phyloP scores from a whole-genome alignment of 2,888 invertebrate species.

The Elysia crispata region DNA sequence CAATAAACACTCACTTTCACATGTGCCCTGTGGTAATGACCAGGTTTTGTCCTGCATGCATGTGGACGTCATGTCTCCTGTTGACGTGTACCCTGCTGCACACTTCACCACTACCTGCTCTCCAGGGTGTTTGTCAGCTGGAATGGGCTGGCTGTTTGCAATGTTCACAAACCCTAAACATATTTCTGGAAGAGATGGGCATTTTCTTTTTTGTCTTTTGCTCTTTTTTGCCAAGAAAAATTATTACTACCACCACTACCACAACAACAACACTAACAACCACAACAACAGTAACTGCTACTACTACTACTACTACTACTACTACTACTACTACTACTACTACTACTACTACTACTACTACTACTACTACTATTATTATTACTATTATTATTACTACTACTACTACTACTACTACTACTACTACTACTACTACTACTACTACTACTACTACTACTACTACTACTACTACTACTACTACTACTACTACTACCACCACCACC shows the following conservation, averaged over 20 bases:
- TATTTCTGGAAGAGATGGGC: neutral
- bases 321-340: too few relatives aligned
- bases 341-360: too few relatives aligned
- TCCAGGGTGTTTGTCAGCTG: neutral
- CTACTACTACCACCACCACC: constrained; percentile 1
- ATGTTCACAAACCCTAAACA: neutral
- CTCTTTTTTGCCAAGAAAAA: too few relatives aligned
- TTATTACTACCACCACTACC: too few relatives aligned
- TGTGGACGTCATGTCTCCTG: constrained; percentile 81
- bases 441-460: constrained; percentile 28
- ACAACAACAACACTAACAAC: too few relatives aligned
- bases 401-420: constrained; percentile 28
- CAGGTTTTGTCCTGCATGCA: constrained; percentile 75
- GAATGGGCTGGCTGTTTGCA: neutral
- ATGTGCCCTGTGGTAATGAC: constrained; percentile 54
- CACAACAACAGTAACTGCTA: too few relatives aligned
- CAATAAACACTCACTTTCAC: neutral
- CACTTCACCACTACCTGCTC: constrained; percentile 48
- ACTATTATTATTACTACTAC: too few relatives aligned
- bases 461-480: constrained; percentile 27
- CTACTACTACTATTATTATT: too few relatives aligned
- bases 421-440: constrained; percentile 28
- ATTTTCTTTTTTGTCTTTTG: neutral
- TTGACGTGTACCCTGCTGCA: constrained; percentile 54
- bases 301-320: too few relatives aligned